These are phyloP conservation scores for Siderastrea radians DNA, from an alignment of 92 coral and sea anemone species.

Conservation along the genomic window DNA sequence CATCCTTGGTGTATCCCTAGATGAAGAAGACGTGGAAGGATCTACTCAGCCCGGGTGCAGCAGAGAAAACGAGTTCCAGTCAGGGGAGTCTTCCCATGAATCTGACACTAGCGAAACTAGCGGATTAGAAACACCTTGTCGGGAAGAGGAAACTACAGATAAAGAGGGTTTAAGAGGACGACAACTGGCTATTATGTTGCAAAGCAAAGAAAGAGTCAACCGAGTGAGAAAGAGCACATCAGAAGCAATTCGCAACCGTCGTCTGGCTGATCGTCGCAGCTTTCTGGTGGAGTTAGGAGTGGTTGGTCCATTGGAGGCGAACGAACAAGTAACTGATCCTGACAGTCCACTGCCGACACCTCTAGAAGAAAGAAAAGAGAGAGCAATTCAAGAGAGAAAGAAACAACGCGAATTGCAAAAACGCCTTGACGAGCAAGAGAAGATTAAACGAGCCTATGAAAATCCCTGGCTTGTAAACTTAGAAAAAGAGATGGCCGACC, in stretches of 20 bases:
- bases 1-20: no score
- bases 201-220: no score
- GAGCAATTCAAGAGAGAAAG: neutral
- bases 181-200: no score
- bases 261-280: neutral
- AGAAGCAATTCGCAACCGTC: neutral
- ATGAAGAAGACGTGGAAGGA: no score
- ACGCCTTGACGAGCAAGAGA: neutral
- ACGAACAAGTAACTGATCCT: neutral
- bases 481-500: conserved; percentile 8
- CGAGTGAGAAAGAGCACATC: no score
- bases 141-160: no score
- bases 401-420: neutral
- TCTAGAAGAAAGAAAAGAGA: neutral
- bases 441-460: neutral
- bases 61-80: no score
- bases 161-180: no score
- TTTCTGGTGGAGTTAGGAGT: neutral
- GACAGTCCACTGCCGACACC: neutral
- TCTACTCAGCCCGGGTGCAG: no score
- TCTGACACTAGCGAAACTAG: no score
- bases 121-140: no score
- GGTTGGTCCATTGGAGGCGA: neutral
- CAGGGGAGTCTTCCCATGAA: no score
- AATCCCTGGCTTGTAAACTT: neutral